Evolutionary conservation across 2,888 invertebrate species (phyloP).

Genomic region (Sarcophaga rosellei): DNA sequence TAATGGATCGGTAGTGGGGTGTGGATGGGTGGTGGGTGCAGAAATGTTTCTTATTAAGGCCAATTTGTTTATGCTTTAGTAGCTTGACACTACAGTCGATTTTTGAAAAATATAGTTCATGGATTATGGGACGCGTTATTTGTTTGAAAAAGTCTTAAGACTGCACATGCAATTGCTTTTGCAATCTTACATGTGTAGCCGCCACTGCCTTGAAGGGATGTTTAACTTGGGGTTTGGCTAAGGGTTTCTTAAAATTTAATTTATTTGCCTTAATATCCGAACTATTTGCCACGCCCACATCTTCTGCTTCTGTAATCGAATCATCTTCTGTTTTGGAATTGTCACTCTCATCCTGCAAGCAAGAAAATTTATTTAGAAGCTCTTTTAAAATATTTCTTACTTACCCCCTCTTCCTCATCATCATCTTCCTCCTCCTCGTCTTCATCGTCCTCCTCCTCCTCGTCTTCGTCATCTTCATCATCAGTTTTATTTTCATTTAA

Average conservation of each 20-base stretch:
- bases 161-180: conserved; percentile 78
- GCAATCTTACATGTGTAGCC: conserved; percentile 77
- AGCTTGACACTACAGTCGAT: too few species aligned
- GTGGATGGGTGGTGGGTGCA: conserved; percentile 30
- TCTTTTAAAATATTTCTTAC: background rate
- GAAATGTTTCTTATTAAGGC: conserved; percentile 7
- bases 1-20: conserved; percentile 45
- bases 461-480: conserved; percentile 66
- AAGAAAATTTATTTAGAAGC: background rate
- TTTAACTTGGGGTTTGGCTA: conserved; percentile 70
- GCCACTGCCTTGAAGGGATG: conserved; percentile 77
- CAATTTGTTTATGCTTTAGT: conserved; percentile 43
- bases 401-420: conserved; percentile 64
- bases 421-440: conserved; percentile 67
- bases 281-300: conserved; percentile 70
- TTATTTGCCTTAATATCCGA: conserved; percentile 53
- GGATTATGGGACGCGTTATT: background rate
- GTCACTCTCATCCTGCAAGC: conserved; percentile 58
- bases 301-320: conserved; percentile 73
- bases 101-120: conserved; percentile 28
- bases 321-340: conserved; percentile 69
- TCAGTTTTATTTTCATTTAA: conserved; percentile 71
- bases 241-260: conserved; percentile 51
- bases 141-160: conserved; percentile 67
- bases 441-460: conserved; percentile 70